Evolutionary conservation across 2,113 vertebrate species (phyloP).

Genomic region (Gracilinanus agilis): DNA sequence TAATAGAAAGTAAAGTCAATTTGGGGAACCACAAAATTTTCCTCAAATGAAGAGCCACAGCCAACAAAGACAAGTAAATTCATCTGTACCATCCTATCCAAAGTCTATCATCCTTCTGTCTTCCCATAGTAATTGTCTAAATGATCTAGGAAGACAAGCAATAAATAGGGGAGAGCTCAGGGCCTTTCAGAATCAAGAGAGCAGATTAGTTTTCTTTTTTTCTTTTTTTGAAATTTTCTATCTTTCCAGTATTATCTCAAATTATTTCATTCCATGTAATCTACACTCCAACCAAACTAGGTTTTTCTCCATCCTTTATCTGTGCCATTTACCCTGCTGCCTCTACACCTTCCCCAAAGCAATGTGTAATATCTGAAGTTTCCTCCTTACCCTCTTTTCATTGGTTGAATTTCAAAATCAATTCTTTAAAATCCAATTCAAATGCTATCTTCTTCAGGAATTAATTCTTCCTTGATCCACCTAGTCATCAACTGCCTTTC

Average conservation of each 20-base stretch:
- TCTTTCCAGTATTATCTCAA: neutral
- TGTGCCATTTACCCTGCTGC: neutral
- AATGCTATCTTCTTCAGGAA: neutral
- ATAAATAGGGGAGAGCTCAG: neutral
- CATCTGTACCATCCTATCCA: neutral
- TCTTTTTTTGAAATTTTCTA: neutral
- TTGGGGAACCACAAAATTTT: neutral
- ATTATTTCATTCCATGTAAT: neutral
- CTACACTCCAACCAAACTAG: neutral
- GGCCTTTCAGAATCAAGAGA: neutral
- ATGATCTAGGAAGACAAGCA: neutral
- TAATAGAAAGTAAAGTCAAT: constrained; percentile 19
- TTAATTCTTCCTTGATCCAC: neutral
- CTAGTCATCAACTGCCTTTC: neutral
- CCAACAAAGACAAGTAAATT: neutral
- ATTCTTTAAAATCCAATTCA: neutral
- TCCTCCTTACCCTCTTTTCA: neutral
- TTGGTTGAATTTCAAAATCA: neutral
- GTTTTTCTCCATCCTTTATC: neutral
- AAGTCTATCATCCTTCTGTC: neutral
- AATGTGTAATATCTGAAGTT: neutral
- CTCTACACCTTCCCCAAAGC: neutral
- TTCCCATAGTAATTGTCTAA: neutral
- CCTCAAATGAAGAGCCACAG: neutral
- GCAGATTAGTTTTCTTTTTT: neutral